Evolutionary conservation across 2,797 vertebrate genomes (phyloP).

Genomic region (Echiichthys vipera): DNA sequence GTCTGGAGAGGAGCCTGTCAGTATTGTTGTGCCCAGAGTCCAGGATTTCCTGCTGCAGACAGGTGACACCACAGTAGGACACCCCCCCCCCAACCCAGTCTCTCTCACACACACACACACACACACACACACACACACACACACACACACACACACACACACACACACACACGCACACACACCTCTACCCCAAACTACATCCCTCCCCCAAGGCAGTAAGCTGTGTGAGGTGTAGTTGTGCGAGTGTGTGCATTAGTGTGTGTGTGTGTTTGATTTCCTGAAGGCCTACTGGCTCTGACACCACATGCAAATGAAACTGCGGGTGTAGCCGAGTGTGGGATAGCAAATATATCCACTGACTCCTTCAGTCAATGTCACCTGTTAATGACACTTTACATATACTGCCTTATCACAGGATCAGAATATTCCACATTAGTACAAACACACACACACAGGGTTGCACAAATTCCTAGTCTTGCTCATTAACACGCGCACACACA

Average conservation of each 20-base stretch:
- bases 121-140: slow-evolving; percentile 4
- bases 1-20: slow-evolving; percentile 94
- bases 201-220: slow-evolving; percentile 39
- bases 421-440: slow-evolving; percentile 34
- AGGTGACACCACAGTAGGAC: slow-evolving; percentile 88
- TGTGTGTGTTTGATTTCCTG: slow-evolving; percentile 85
- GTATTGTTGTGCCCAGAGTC: slow-evolving; percentile 86
- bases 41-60: slow-evolving; percentile 83
- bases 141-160: slow-evolving; percentile 21
- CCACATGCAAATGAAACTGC: slow-evolving; percentile 84
- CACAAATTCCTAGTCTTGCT: slow-evolving; percentile 29
- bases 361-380: slow-evolving; percentile 87
- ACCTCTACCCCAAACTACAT: slow-evolving; percentile 36
- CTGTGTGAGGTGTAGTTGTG: slow-evolving; percentile 55
- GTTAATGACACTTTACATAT: slow-evolving; percentile 83
- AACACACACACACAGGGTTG: slow-evolving; percentile 11
- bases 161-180: slow-evolving; percentile 39
- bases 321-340: slow-evolving; percentile 78
- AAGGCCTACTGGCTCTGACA: slow-evolving; percentile 74
- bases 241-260: slow-evolving; percentile 63
- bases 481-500: slow-evolving; percentile 19
- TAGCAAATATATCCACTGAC: slow-evolving; percentile 83
- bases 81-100: slow-evolving; percentile 66
- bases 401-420: slow-evolving; percentile 69
- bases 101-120: slow-evolving; percentile 32